A percentile compares a stretch with the other conserved stretches of the same genome.
phyloP scores from a whole-genome alignment of 2,797 vertebrate species.

The Lacerta viridis region DNA sequence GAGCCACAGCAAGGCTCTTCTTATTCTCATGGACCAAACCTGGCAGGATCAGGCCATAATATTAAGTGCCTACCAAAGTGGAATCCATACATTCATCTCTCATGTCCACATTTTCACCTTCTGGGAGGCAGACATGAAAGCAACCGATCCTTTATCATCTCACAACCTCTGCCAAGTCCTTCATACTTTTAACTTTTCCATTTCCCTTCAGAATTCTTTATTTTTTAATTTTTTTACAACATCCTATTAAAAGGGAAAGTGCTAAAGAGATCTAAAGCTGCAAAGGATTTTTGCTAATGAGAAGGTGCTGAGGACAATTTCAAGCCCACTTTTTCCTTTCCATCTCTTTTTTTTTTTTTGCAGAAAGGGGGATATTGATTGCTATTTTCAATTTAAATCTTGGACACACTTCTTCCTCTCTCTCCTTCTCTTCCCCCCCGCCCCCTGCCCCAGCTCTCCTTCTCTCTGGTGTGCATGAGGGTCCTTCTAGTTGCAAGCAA shows the following conservation, averaged over 20 bases:
- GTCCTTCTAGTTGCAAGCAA: rapidly evolving
- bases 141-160: not conserved
- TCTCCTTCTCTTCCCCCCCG: not conserved
- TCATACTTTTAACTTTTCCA: not conserved
- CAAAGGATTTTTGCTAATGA: slow-evolving; percentile 62
- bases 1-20: no score
- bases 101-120: not conserved
- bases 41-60: not conserved
- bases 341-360: slow-evolving; percentile 51
- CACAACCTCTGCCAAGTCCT: not conserved
- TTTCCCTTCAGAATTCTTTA: slow-evolving; percentile 11
- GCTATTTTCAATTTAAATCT: slow-evolving; percentile 56
- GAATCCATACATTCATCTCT: not conserved
- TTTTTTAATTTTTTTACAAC: slow-evolving; percentile 12
- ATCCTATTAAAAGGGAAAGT: slow-evolving; percentile 24
- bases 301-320: slow-evolving; percentile 52
- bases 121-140: rapidly evolving
- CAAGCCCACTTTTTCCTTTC: slow-evolving; percentile 12
- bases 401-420: slow-evolving; percentile 41
- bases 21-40: not conserved
- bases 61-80: not conserved
- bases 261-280: slow-evolving; percentile 22
- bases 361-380: slow-evolving; percentile 42
- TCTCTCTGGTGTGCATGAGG: not conserved
- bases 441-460: no score